These are phyloP conservation scores for Scaptomyza hsui DNA, from an alignment of 1,140 invertebrate species.

Conservation along the genomic window DNA sequence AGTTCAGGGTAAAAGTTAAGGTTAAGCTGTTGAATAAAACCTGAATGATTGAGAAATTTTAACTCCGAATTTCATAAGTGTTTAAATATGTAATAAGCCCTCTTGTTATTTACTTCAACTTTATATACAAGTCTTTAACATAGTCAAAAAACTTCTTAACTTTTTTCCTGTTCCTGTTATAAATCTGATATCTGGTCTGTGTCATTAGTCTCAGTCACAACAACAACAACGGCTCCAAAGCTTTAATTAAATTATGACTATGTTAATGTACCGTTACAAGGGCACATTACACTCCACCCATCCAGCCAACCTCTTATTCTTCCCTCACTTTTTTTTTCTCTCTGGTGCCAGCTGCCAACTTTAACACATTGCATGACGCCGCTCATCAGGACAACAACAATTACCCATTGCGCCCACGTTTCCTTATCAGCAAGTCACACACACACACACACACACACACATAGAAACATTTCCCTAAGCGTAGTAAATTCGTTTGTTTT, in stretches of 20 bases:
- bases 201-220: constrained; percentile 34
- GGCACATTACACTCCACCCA: constrained; percentile 38
- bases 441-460: constrained; percentile 7
- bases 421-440: constrained; percentile 21
- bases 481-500: constrained; percentile 50
- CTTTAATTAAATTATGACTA: constrained; percentile 81
- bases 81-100: no score
- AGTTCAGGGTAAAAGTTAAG: background rate
- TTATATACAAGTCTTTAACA: no score
- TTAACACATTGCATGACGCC: constrained; percentile 70
- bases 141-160: background rate
- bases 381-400: constrained; percentile 65
- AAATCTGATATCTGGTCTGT: constrained; percentile 16
- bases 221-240: constrained; percentile 11
- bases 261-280: constrained; percentile 77
- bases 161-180: constrained; percentile 2
- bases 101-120: no score
- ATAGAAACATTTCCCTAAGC: constrained; percentile 10
- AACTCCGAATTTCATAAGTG: no score
- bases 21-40: no score
- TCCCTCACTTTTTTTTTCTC: background rate
- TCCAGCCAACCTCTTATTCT: background rate
- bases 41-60: no score
- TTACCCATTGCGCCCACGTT: constrained; percentile 40
- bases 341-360: constrained; percentile 9